Evolutionary conservation across 2,888 invertebrate species (phyloP), one percentile per base, ranked within the genome.

Genomic region (Phortica okadai): DNA sequence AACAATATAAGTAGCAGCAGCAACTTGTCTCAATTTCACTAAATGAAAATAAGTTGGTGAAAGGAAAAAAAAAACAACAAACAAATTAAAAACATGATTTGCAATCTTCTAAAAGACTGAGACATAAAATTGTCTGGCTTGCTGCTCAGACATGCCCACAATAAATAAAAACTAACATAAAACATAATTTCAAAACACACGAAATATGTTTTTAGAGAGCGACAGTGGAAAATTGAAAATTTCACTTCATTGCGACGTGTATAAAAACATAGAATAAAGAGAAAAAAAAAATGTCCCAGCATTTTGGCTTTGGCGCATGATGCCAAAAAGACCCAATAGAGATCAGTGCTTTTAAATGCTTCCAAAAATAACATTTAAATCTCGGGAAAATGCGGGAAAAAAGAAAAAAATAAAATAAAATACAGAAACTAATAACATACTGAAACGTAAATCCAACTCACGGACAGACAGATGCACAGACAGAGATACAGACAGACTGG

Each of bases 401-500:
- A 62, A 25, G 21, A 62, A 62, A 6, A 62, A 54, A 72, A 54
- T 72, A 14, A 56, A 56, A 54, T 69, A 44, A 16, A 44, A 45
- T 21, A 6, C 44, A 21, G 11, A 45, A 42, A 72, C 70, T 54
- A 72, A 72, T 72, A 72, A 33, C 70, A 54, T 54, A 25, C 54
- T 72, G 54, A 72, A 72, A 72, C 10, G 70, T n/a, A 72, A 72
- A 72, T 72, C 70, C 69, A 69, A 64, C 64, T 82, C 25, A 10
- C 66, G 64, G 66, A 16, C 54, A 69, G 75, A 78, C 73, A 45
- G 5, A 85, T 83, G 33, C 14, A 66, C n/a, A 41, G 14, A 41
- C 11, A 14, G 66, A 11, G 21, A 42, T 16, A 42, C 72, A 69
- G 66, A 16, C 54, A 70, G 75, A 78, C 73, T 25, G 14, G 56